Conservation (phyloP, 2,888 invertebrate species). For the Heteropelma amictum region DNA sequence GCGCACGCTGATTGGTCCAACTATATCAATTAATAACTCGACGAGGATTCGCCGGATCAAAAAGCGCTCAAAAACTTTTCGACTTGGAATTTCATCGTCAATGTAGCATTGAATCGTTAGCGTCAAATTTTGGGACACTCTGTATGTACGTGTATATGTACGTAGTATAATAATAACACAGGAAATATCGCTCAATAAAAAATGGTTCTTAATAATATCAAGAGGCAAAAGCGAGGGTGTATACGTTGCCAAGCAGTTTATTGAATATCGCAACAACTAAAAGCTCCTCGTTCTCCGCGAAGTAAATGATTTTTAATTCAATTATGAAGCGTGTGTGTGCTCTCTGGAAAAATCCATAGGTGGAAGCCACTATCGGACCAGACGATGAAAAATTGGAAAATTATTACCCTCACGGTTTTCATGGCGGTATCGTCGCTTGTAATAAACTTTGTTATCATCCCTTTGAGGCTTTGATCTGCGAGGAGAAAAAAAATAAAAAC, state of each 20-base stretch:
- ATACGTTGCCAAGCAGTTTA: background rate
- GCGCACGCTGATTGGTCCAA: too few relatives aligned
- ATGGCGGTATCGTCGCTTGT: constrained; percentile 4
- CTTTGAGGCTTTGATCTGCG: constrained; percentile 22
- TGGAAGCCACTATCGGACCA: background rate
- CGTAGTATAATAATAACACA: too few relatives aligned
- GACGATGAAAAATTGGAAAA: background rate
- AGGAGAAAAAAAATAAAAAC: background rate
- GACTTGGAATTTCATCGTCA: too few relatives aligned
- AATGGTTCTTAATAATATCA: background rate
- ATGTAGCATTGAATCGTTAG: too few relatives aligned
- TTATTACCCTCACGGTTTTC: background rate
- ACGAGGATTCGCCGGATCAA: too few relatives aligned
- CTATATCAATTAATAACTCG: too few relatives aligned
- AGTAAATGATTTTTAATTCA: constrained; percentile 2
- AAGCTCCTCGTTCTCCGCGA: background rate
- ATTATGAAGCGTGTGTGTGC: constrained; percentile 6
- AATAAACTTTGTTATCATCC: constrained; percentile 25
- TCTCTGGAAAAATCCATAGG: background rate
- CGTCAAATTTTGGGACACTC: too few relatives aligned
- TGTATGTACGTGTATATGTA: too few relatives aligned
- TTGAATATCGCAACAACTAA: constrained; percentile 4
- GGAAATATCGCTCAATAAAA: background rate
- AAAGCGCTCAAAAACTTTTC: too few relatives aligned
- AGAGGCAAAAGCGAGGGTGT: background rate